Evolutionary conservation across 1,140 invertebrate species (phyloP), one percentile per base, ranked within the genome.

Genomic region (Sesamia nonagrioides): DNA sequence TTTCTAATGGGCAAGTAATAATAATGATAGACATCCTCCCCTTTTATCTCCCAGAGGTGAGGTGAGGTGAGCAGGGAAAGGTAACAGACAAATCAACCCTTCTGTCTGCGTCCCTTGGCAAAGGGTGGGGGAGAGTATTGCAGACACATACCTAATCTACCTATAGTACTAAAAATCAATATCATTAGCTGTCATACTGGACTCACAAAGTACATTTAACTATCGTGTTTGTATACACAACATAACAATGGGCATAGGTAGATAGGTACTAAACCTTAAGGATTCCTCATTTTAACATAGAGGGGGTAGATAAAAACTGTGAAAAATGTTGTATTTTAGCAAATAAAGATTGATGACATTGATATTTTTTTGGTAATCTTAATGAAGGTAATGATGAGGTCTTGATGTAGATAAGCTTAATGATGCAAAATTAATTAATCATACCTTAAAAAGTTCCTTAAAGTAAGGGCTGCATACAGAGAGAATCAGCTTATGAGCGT

Each of bases 401-500:
- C n/a, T n/a, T n/a, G n/a, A n/a, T n/a, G n/a, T n/a, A n/a, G n/a
- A n/a, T n/a, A 66, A 37, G 58, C 27, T 21, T 54, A 58, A 61
- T 37, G 33, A 61, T 6, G 21, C 13, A n/a, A 33, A 69, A 69
- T 45, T 50, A 61, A 50, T 93, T 88, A 92, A 80, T 90, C 95
- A 95, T 96, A 97, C 96, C 96, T 96, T 97, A 94, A 97, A 97
- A 74, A 97, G 93, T 93, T 96, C 96, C 92, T 96, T 96, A 93
- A 97, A 97, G 92, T 97, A 97, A 82, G 96, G 96, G 90, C 96
- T 97, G 94, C 96, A 97, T 75, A 96, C 96, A 60, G 96, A 97
- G 80, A 97, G 95, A 74, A 97, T 96, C 78, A 97, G 96, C 93
- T 97, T 97, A 94, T 97, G 97, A 72, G 97, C 98, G 85, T 96